phyloP scores from a whole-genome alignment of 2,113 vertebrate genomes.

The Catharus minimus region DNA sequence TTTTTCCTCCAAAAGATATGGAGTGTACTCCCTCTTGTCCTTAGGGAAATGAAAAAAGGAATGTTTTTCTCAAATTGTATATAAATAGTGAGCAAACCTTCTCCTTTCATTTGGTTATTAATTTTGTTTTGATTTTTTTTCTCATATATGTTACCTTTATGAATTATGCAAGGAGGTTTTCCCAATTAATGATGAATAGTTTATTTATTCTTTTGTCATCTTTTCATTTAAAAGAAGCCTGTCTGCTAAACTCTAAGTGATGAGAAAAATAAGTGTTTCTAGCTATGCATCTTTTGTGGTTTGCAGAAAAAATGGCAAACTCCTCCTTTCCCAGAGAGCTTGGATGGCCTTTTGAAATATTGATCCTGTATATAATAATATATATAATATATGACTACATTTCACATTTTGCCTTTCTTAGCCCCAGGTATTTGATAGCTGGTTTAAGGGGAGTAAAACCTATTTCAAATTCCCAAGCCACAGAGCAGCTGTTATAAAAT shows the following conservation, averaged over 20 bases:
- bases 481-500: conserved; percentile 11
- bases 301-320: conserved; percentile 2
- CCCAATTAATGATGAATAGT: not conserved
- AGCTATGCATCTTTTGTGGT: not conserved
- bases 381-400: conserved; percentile 35
- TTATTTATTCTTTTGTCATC: not conserved
- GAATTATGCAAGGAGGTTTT: not conserved
- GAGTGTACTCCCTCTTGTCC: not conserved
- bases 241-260: not conserved
- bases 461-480: conserved; percentile 26
- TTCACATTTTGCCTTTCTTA: conserved; percentile 9
- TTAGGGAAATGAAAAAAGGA: not conserved
- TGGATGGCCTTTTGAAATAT: conserved; percentile 41
- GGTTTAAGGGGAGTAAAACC: conserved; percentile 20
- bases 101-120: not conserved
- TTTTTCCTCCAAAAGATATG: not conserved
- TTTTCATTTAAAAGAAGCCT: not conserved
- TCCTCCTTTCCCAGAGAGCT: not conserved
- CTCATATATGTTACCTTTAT: not conserved
- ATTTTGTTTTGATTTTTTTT: not conserved
- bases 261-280: not conserved
- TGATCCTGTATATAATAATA: conserved; percentile 32
- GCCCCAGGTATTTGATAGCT: not conserved
- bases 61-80: not conserved
- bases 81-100: not conserved